Conservation (phyloP, 2,113 vertebrate species). For the Colius striatus region DNA sequence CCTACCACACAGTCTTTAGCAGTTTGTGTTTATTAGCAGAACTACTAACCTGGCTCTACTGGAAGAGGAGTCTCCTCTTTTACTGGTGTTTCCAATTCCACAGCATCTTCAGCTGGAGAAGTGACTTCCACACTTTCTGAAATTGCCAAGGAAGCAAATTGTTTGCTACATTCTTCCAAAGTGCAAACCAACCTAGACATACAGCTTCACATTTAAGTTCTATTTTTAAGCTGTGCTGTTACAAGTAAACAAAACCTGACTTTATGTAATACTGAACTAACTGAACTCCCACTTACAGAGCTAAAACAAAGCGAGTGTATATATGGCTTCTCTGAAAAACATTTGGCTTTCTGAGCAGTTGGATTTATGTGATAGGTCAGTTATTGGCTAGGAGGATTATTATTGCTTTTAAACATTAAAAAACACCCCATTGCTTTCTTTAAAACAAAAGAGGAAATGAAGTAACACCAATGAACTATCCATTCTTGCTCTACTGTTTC, state of each 20-base stretch:
- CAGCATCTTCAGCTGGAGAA: constrained; percentile 74
- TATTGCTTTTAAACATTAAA: not conserved
- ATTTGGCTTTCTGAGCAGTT: not conserved
- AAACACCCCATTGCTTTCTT: not conserved
- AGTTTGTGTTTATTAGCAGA: not conserved
- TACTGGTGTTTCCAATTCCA: constrained; percentile 75
- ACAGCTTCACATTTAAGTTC: not conserved
- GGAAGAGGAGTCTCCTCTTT: constrained; percentile 73
- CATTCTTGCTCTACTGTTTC: not conserved
- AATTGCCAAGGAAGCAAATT: constrained; percentile 31
- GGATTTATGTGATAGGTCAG: not conserved
- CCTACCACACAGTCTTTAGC: not conserved
- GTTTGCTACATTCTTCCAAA: not conserved
- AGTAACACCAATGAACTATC: not conserved
- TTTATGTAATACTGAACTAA: not conserved
- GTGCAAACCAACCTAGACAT: not conserved
- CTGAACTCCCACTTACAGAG: not conserved
- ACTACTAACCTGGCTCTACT: constrained; percentile 74
- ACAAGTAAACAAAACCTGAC: not conserved
- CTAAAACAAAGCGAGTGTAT: not conserved
- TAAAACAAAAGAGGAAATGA: not conserved
- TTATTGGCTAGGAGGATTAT: not conserved
- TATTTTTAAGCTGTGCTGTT: not conserved
- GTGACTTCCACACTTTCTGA: constrained; percentile 80
- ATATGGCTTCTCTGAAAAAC: not conserved